Evolutionary conservation across 2,113 vertebrate genomes (phyloP).

Genomic region (Seriola aureovittata): DNA sequence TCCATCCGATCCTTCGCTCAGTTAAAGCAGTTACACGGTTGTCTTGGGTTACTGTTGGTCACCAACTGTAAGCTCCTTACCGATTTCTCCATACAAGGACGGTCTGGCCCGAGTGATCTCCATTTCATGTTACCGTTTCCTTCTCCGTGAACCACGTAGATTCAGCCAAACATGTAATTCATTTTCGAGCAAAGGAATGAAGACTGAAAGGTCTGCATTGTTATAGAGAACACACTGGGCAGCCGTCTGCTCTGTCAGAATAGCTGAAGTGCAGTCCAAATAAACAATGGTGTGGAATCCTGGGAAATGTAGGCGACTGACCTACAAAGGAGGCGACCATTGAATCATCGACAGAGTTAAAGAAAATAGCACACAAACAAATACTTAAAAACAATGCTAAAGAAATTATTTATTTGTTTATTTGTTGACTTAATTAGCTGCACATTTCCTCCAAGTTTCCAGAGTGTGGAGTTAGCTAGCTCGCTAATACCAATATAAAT

Average conservation of each 20-base stretch:
- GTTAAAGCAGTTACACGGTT: neutral
- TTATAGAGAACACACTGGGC: neutral
- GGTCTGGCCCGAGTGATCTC: slow-evolving; percentile 78
- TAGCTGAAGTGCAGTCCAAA: neutral
- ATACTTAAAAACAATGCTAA: neutral
- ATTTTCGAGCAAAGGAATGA: slow-evolving; percentile 7
- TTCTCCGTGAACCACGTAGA: neutral
- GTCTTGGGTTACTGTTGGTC: slow-evolving; percentile 14
- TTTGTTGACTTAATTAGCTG: neutral
- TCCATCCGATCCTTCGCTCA: too few species aligned
- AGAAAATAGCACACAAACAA: neutral
- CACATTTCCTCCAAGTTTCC: neutral
- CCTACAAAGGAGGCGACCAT: too few species aligned
- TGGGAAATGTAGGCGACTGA: slow-evolving; percentile 71
- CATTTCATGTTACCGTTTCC: slow-evolving; percentile 68
- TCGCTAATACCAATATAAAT: neutral
- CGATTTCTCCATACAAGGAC: slow-evolving; percentile 86
- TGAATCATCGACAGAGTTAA: too few species aligned
- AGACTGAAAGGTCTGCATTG: slow-evolving; percentile 13
- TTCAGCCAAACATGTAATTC: slow-evolving; percentile 24
- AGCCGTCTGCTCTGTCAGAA: neutral
- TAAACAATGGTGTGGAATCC: slow-evolving; percentile 26
- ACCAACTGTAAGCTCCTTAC: slow-evolving; percentile 79
- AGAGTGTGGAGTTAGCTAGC: neutral
- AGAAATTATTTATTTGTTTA: neutral